Conservation (phyloP, 2,113 vertebrate species). For the Engraulis encrasicolus region DNA sequence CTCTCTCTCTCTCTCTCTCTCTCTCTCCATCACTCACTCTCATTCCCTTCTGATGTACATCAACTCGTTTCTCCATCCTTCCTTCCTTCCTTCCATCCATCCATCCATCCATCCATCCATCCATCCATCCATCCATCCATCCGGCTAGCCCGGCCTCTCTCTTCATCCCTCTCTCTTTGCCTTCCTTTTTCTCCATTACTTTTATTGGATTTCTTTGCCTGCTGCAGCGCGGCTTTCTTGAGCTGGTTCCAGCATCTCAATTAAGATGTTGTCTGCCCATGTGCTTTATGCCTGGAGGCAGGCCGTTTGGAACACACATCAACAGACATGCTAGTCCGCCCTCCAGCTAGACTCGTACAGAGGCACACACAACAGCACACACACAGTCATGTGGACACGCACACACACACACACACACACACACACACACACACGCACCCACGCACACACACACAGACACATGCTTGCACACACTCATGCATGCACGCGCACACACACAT, state of each 20-base stretch:
- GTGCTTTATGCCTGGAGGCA: slow-evolving; percentile 39
- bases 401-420: slow-evolving; percentile 42
- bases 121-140: background rate
- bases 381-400: no score
- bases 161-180: background rate
- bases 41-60: no score
- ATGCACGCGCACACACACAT: no score
- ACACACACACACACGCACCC: no score
- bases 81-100: background rate
- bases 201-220: slow-evolving; percentile 40
- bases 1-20: no score
- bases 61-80: no score
- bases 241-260: slow-evolving; percentile 53
- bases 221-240: slow-evolving; percentile 48
- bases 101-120: background rate
- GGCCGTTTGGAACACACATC: slow-evolving; percentile 6
- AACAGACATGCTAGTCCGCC: background rate
- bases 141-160: background rate
- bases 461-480: no score
- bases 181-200: slow-evolving; percentile 7
- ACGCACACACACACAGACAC: no score
- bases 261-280: slow-evolving; percentile 54
- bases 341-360: background rate
- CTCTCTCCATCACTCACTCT: background rate
- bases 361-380: no score